These are phyloP conservation scores for Leptopilina boulardi DNA, from an alignment of 1,140 invertebrate genomes.

Conservation along the genomic window DNA sequence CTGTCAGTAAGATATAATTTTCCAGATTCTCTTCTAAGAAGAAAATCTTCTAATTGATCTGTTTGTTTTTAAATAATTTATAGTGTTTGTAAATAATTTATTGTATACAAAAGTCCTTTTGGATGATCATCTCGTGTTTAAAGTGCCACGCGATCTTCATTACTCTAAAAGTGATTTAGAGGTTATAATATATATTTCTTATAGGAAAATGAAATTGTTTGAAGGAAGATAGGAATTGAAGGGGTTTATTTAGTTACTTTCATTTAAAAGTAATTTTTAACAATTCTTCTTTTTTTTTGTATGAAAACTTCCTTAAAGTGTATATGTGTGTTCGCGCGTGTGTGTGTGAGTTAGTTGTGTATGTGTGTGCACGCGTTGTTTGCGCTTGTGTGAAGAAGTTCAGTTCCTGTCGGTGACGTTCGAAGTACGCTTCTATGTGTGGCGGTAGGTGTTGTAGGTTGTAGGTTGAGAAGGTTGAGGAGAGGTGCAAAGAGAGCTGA, in stretches of 20 bases:
- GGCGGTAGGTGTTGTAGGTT: constrained; percentile 42
- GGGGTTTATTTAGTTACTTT: too few species aligned
- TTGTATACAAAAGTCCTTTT: neutral
- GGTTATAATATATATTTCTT: constrained; percentile 1
- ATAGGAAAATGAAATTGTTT: too few species aligned
- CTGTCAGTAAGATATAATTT: neutral
- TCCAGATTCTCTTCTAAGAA: constrained; percentile 44
- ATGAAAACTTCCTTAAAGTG: too few species aligned
- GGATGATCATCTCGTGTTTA: neutral
- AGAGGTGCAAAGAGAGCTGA: constrained; percentile 38
- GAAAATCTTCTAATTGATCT: constrained; percentile 48
- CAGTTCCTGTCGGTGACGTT: constrained; percentile 26
- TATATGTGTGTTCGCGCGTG: neutral
- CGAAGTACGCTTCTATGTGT: constrained; percentile 28
- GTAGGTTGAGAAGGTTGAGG: constrained; percentile 44
- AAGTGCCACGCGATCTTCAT: neutral
- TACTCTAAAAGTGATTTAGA: neutral
- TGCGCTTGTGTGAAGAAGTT: constrained; percentile 1
- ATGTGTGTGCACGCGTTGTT: constrained; percentile 41
- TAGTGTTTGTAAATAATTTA: too few species aligned
- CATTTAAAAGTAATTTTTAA: too few species aligned
- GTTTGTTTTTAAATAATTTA: constrained; percentile 51
- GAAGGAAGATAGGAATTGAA: too few species aligned
- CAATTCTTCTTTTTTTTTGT: too few species aligned
- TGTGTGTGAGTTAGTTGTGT: neutral